Conservation (phyloP, 2,888 invertebrate species). For the Hydropsyche betteni region DNA sequence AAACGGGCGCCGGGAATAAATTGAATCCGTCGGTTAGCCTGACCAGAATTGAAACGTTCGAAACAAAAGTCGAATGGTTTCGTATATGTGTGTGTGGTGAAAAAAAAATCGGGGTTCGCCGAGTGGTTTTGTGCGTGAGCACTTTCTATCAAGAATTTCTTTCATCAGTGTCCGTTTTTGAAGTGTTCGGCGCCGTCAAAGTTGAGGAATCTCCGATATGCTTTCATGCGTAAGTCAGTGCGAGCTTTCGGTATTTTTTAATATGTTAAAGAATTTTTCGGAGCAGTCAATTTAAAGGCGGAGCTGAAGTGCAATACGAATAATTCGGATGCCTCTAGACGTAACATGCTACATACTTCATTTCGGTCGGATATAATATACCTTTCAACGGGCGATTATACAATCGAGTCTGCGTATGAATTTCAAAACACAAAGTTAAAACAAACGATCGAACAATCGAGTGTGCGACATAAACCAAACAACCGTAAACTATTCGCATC, state of each 20-base stretch:
- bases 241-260: slow-evolving; percentile 6
- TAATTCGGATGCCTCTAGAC: too few relatives aligned
- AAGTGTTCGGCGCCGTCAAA: not conserved
- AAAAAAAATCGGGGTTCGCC: not conserved
- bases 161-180: slow-evolving; percentile 7
- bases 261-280: slow-evolving; percentile 6
- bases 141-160: slow-evolving; percentile 18
- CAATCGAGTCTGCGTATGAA: too few relatives aligned
- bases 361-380: too few relatives aligned
- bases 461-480: too few relatives aligned
- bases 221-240: too few relatives aligned
- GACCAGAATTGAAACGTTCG: slow-evolving; percentile 26
- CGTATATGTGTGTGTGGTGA: not conserved
- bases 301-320: too few relatives aligned
- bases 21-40: slow-evolving; percentile 39
- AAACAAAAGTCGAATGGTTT: not conserved
- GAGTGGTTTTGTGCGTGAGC: not conserved
- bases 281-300: slow-evolving; percentile 1
- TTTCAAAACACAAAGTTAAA: too few relatives aligned
- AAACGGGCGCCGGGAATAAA: slow-evolving; percentile 34
- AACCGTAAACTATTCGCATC: too few relatives aligned
- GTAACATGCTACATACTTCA: too few relatives aligned
- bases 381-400: too few relatives aligned
- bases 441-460: too few relatives aligned
- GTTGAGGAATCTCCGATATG: not conserved